Evolutionary conservation across 2,113 vertebrate genomes (phyloP).

Genomic region (Laterallus jamaicensis): DNA sequence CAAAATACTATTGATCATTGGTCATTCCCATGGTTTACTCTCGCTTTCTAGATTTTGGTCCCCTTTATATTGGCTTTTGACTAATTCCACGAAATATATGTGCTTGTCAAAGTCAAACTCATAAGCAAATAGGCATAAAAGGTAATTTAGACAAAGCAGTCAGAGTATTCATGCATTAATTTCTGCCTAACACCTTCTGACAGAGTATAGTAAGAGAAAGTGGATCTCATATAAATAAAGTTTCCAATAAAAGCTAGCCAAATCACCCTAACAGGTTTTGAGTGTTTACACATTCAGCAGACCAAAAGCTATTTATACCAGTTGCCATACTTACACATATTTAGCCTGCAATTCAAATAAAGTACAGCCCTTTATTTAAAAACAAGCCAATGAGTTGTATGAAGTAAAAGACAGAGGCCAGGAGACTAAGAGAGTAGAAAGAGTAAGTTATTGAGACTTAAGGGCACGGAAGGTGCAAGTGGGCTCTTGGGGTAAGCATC

Average conservation of each 20-base stretch:
- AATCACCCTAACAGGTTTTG: background rate
- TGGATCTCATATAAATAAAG: background rate
- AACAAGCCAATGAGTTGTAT: background rate
- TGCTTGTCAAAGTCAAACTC: background rate
- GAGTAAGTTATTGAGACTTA: background rate
- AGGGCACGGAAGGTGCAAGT: background rate
- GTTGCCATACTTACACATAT: background rate
- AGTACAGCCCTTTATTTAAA: background rate
- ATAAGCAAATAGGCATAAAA: background rate
- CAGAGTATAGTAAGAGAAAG: background rate
- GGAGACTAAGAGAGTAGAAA: background rate
- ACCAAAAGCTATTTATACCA: slow-evolving; percentile 34
- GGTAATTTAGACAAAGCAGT: background rate
- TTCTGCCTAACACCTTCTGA: slow-evolving; percentile 9
- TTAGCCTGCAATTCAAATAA: background rate
- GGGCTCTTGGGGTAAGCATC: background rate
- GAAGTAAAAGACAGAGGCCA: background rate
- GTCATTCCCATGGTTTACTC: background rate
- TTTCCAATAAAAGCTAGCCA: slow-evolving; percentile 10
- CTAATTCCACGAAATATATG: background rate
- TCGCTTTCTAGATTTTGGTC: background rate
- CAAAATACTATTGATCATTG: background rate
- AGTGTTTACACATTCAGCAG: slow-evolving; percentile 22
- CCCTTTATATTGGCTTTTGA: background rate
- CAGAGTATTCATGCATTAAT: background rate